phyloP scores from a whole-genome alignment of 2,888 invertebrate species.

The Criorhina ranunculi region DNA sequence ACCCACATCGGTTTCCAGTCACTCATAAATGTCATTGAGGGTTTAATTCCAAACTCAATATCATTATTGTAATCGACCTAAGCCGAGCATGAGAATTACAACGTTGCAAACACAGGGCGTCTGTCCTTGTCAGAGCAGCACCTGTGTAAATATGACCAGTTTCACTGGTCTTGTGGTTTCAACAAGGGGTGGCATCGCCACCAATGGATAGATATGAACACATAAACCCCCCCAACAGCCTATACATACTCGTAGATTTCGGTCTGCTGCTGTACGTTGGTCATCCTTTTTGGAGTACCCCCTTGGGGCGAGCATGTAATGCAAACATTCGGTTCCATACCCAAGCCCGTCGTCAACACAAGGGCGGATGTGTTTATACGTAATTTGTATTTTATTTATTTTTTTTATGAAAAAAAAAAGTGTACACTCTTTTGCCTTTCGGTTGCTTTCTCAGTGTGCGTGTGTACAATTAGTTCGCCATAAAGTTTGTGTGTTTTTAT shows the following conservation, averaged over 20 bases:
- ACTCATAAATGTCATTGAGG: neutral
- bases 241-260: conserved; percentile 2
- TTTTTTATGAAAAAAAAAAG: conserved; percentile 21
- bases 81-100: neutral
- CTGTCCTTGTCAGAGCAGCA: conserved; percentile 26
- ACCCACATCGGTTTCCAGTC: neutral
- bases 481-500: conserved; percentile 42
- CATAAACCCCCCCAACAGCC: neutral
- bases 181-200: neutral
- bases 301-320: conserved; percentile 35
- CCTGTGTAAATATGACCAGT: conserved; percentile 39
- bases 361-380: conserved; percentile 48
- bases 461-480: conserved; percentile 33
- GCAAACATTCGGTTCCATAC: conserved; percentile 29
- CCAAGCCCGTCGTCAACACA: conserved; percentile 18
- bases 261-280: neutral
- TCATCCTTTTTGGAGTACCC: conserved; percentile 26
- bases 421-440: conserved; percentile 38
- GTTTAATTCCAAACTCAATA: conserved; percentile 1
- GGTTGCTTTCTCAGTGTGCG: conserved; percentile 24
- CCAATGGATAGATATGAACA: neutral
- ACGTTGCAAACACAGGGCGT: neutral
- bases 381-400: conserved; percentile 55
- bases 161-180: conserved; percentile 9
- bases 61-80: conserved; percentile 6